Evolutionary conservation across 2,113 vertebrate species (phyloP), one percentile per base, ranked within the genome.

Genomic region (Eublepharis macularius): DNA sequence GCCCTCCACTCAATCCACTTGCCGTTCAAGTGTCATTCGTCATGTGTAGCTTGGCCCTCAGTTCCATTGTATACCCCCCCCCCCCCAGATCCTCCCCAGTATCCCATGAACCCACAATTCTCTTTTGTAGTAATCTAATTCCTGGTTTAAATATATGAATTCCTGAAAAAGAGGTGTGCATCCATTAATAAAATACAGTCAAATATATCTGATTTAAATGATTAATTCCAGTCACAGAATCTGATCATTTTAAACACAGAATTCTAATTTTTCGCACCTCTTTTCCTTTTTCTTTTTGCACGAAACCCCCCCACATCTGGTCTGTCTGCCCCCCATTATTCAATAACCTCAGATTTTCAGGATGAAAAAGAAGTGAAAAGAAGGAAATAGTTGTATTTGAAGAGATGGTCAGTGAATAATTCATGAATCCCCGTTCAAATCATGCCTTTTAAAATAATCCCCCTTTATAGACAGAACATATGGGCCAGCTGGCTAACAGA

Each of bases 161-260:
- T 66, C 66, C 75, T 82, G 88, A 90, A 92, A 90, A 91, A 91
- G 34, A 43, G 26, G 74, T 81, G 82, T 86, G 86, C 89, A 92
- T 91, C 91, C 90, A 89, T 92, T 94, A 88, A 83, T 90, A 85
- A 88, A 92, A 92, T 92, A 91, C 89, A 91, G 93, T 85, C 83
- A 91, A 63, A 24, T 63, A 70, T 70, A 36, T 34, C 11, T 36
- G 68, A 70, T 70, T 70, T 70, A 70, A 34, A 70, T 70, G 36
- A 70, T 70, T 16, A 19, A 70, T 70, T 36, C n/a, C 34, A 70
- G 19, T n/a, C 4, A 63, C 51, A n/a, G 34, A 57, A 74, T 60
- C 5, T 74, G 49, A 16, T 47, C 6, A 26, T 63, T 79, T 79
- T 57, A 41, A 57, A 86, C 41, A 43, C 32, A 80, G 77, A 80